These are phyloP conservation scores for Microctenopoma stevenorrisi DNA, from an alignment of 2,797 vertebrate genomes.

Conservation along the genomic window DNA sequence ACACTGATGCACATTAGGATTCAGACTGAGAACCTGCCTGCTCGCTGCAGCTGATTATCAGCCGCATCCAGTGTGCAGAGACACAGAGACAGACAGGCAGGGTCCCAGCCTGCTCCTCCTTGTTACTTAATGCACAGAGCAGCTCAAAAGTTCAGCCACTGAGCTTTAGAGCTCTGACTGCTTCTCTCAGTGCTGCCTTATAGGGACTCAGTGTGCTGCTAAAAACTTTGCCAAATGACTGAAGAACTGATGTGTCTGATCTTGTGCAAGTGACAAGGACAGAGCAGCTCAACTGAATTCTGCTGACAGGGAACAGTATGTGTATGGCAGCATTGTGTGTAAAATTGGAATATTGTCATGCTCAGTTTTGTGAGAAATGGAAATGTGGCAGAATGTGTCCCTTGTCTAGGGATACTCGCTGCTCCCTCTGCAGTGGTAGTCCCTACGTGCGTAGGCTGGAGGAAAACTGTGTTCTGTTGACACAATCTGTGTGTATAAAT, in stretches of 20 bases:
- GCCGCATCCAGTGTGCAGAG: slow-evolving; percentile 9
- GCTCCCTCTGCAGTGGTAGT: neutral
- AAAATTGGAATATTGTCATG: neutral
- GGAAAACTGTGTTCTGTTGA: neutral
- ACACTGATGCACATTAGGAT: slow-evolving; percentile 40
- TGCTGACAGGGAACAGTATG: neutral
- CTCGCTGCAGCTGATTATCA: slow-evolving; percentile 24
- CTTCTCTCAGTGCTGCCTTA: neutral
- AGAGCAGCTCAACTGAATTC: neutral
- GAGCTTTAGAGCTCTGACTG: neutral
- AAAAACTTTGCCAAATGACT: neutral
- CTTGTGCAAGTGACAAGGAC: neutral
- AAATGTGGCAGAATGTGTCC: neutral
- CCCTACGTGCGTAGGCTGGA: neutral
- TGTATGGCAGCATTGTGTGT: too few relatives aligned
- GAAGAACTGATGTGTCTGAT: neutral
- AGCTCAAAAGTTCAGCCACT: neutral
- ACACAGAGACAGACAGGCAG: slow-evolving; percentile 13
- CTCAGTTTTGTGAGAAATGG: slow-evolving; percentile 6
- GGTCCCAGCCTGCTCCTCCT: neutral
- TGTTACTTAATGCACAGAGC: neutral
- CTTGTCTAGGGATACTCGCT: neutral
- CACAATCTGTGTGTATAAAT: neutral
- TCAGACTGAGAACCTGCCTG: slow-evolving; percentile 20
- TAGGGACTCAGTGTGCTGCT: neutral